Base-by-base conservation (phyloP, 2,113 vertebrate species). In the Vicugna pacos region DNA sequence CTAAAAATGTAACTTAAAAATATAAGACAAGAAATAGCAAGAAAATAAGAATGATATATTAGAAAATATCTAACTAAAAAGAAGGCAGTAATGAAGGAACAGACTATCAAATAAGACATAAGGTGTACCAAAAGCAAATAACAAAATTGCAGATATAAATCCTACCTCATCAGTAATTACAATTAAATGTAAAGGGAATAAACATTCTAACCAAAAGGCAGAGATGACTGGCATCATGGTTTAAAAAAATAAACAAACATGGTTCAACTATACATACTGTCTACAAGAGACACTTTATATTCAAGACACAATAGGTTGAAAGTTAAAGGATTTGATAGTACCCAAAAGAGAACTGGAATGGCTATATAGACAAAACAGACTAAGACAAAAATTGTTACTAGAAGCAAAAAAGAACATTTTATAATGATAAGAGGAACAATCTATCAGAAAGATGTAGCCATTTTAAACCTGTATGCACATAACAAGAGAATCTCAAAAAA, bases 51-150 rank as follows among this genome's bases (percentile, higher is more conserved):
- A 65, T 38, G 20, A 64, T 52, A 75, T 54, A 38, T 84, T 83
- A 26, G 9, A 92, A 92, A 84, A 75, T 92, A 38, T 26, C 69
- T 52, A 92, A 84, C 13, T 54, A 64, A 84, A 92, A 84, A 84
- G 32, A 54, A 76, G n/a, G n/a, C 35, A 92, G 32, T 75, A 62
- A 83, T 17, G 17, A 35, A 92, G n/a, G 16, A 48, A 77, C 5
- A 32, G 48, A 69, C 67, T 3, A 85, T 65, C 60, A 76, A 84
- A 93, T 72, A 58, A 35, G 52, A 77, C 4, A 9, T 26, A 56
- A 67, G 35, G 46, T 20, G 46, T 54, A 46, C 17, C 10, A 46
- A 62, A 72, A 84, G n/a, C 73, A 90, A 89, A 65, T 32, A 54
- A 35, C 88, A 54, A 79, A 90, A 90, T 56, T 48, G n/a, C 12